Base-by-base conservation (phyloP, 1,140 invertebrate species). In the Aphidius ervi region DNA sequence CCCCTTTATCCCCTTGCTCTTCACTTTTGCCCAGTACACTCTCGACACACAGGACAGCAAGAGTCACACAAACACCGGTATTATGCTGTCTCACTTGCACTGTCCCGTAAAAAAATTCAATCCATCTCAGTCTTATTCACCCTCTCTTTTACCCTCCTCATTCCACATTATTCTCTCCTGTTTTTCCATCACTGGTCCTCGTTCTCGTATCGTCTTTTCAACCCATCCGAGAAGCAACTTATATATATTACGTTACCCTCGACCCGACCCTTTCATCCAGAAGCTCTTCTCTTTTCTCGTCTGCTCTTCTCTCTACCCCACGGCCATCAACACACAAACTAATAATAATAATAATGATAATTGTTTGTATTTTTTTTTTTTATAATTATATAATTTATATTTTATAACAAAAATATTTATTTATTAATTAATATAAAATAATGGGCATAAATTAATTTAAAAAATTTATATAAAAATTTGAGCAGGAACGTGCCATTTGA, bases 111-210 rank as follows among this genome's bases (percentile, higher is more conserved):
- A 31, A 16, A 31, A 31, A 3, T 31, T 31, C 2, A 31, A 31
- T 31, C 56, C 45, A 16, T 52, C 23, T 40, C 56, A 53, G 59
- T 64, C 62, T 60, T 62, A 37, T 58, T 64, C 63, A 58, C 63
- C 46, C 58, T 61, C 56, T 57, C 59, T 57, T 53, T 59, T 50
- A 45, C 53, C 58, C 56, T 56, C 50, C 59, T 41, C 58, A 46
- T 41, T 54, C 63, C 64, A 62, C 53, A 61, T 2, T 46, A 56
- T 20, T 23, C 6, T 31, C 43, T 9, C n/a, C 23, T 31, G 41
- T 31, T 46, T 46, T 45, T 58, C 47, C 43, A 8, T 49, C 39
- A 9, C 56, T 42, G 41, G 20, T 10, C 50, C 43, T 59, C 23
- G 23, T 31, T 16, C 23, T 31, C 23, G 23, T 31, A 31, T 31